phyloP scores from a whole-genome alignment of 2,797 vertebrate genomes.

The Micromesistius poutassou region DNA sequence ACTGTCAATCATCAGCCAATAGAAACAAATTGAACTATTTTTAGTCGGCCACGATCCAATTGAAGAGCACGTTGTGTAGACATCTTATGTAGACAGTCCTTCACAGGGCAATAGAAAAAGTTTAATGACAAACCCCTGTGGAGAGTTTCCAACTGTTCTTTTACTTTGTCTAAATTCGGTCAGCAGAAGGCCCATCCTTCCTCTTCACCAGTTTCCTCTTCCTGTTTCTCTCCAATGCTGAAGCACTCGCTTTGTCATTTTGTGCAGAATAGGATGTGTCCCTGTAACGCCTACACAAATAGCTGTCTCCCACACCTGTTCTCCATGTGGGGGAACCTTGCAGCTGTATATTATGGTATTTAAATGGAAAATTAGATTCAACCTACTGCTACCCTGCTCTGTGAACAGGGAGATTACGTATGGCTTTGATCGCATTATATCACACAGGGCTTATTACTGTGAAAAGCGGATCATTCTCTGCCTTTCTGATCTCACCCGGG shows the following conservation, averaged over 20 bases:
- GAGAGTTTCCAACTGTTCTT: background rate
- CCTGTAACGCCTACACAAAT: slow-evolving; percentile 20
- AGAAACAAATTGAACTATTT: no score
- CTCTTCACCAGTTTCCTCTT: slow-evolving; percentile 18
- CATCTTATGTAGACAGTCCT: background rate
- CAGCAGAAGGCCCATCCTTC: slow-evolving; percentile 23
- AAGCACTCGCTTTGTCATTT: slow-evolving; percentile 8
- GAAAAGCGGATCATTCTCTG: slow-evolving; percentile 49
- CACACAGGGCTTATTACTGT: slow-evolving; percentile 35
- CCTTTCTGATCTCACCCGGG: slow-evolving; percentile 33
- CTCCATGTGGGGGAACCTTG: background rate
- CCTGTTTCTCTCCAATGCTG: slow-evolving; percentile 5
- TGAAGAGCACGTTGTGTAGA: background rate
- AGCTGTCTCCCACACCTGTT: background rate
- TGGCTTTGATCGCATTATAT: slow-evolving; percentile 51
- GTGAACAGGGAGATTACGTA: background rate
- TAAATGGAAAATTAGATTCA: background rate
- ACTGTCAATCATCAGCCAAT: no score
- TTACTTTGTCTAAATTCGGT: background rate
- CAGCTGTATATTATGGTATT: slow-evolving; percentile 19
- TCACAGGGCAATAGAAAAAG: background rate
- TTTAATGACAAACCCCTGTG: background rate
- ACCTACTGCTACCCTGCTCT: slow-evolving; percentile 8
- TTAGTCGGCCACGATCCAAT: background rate
- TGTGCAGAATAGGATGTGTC: slow-evolving; percentile 41